Evolutionary conservation across 1,140 invertebrate genomes (phyloP), one percentile per base, ranked within the genome.

Genomic region (Hestina assimilis): DNA sequence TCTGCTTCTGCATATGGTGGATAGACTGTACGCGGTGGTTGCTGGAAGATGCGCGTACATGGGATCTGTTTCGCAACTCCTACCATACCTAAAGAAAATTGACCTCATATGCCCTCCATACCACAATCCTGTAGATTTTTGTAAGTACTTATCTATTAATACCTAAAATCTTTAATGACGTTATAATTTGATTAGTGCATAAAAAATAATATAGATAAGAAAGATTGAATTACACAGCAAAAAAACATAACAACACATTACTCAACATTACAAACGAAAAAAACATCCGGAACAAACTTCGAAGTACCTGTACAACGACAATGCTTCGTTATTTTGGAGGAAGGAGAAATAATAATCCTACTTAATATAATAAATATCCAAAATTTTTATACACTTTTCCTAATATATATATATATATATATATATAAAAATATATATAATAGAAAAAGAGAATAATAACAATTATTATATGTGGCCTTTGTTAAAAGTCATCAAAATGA

Each of bases 71-170:
- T 80, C 89, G 20, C 92, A 92, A 35, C 79, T 98, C 2, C 87
- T 98, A 12, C 94, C 95, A 1, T 98, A 95, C 85, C 88, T 98
- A 43, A 86, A 91, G 20, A 90, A 92, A 42, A 89, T 94, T 31
- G 91, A 92, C 33, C 87, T 97, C 1, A 83, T 91, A 1, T 98
- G 96, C 89, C 96, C 96, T 0, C 91, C 92, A 7, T 96, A 96
- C 79, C 95, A 98, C 72, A 98, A 97, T 89, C 96, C 96, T 31
- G 94, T 96, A 19, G 96, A 98, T 89, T 98, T 94, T 89, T 89
- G 95, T 97, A 89, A 93, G 93, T 60, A 52, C 12, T 12, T 15
- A 4, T 0, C 3, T 3, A 15, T 17, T 7, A 1, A n/a, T 12
- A 15, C 0, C 6, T 15, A n/a, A 28, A 28, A 9, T n/a, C 1